Base-by-base conservation (phyloP, 1,140 invertebrate genomes). In the Melitaea cinxia region DNA sequence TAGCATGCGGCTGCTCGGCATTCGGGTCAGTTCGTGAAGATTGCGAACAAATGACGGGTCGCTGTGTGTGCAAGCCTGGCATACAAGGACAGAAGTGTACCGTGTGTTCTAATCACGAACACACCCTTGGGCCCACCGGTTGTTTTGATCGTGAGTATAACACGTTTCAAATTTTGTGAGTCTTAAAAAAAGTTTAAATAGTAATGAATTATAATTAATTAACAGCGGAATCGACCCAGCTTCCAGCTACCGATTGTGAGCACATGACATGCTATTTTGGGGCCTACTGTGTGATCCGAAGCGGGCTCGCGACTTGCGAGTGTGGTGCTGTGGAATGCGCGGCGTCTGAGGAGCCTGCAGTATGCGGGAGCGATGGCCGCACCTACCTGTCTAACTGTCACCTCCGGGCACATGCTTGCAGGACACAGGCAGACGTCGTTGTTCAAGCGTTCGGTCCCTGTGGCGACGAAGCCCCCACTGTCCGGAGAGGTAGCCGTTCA, bases 61-160 rank as follows among this genome's bases (percentile, higher is more conserved):
- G 99, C 70, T 99, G 98, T 86, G 94, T 94, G 0, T 99, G 98
- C 83, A 94, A 95, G 65, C 95, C 94, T 61, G 98, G 95, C 67
- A 99, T 95, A 80, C 96, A 95, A n/a, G 97, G 97, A 37, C 92
- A 95, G 62, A 94, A 95, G 39, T 99, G 98, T 80, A 96, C 97
- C 42, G 93, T 94, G 17, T 98, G 97, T 78, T 94, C 94, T 0
- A 95, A 94, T 70, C 94, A 95, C 59, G 94, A 95, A 70, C 94
- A 95, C 80, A 92, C 95, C 28, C 92, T 97, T 0, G 95, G 94
- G 54, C 94, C 94, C 6, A 94, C 94, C 70, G 96, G 96, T 58
- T 97, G 96, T 79, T 93, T 94, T 58, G 92, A 94, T 88, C 94
- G 96, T 96, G 93, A 77, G 78, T 84, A 75, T 57, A 33, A 37